Evolutionary conservation across 1,140 invertebrate genomes (phyloP).

Genomic region (Orchesella cincta): DNA sequence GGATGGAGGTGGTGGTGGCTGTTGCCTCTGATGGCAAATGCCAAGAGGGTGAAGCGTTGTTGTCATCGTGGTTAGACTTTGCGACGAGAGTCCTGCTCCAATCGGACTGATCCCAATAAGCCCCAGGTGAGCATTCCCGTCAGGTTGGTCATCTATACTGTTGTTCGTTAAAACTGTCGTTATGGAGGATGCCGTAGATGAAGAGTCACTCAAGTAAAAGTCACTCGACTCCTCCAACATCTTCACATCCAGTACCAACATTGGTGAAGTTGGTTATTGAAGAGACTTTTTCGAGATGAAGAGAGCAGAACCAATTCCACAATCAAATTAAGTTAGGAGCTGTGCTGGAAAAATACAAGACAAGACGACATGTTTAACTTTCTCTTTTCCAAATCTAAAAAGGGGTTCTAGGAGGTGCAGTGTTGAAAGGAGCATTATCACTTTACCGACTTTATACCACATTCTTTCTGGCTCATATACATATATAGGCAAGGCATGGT

Average conservation of each 20-base stretch:
- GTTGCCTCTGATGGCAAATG: constrained; percentile 23
- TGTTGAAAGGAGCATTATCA: too few species aligned
- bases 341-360: constrained; percentile 15
- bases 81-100: constrained; percentile 11
- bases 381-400: too few species aligned
- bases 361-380: not conserved
- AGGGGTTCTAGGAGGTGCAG: too few species aligned
- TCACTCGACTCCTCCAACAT: constrained; percentile 51
- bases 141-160: constrained; percentile 40
- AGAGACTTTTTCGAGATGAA: not conserved
- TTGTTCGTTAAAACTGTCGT: constrained; percentile 30
- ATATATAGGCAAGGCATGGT: too few species aligned
- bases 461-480: too few species aligned
- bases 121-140: constrained; percentile 30
- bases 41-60: constrained; percentile 26
- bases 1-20: not conserved
- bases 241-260: constrained; percentile 32
- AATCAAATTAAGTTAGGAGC: constrained; percentile 12
- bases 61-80: constrained; percentile 20
- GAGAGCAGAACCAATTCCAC: constrained; percentile 10
- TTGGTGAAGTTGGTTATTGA: not conserved
- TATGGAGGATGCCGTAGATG: constrained; percentile 48
- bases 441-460: too few species aligned
- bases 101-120: constrained; percentile 19
- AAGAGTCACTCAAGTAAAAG: constrained; percentile 51